These are phyloP conservation scores for Drosophila diplacantha DNA, from an alignment of 2,888 invertebrate species.

Conservation along the genomic window DNA sequence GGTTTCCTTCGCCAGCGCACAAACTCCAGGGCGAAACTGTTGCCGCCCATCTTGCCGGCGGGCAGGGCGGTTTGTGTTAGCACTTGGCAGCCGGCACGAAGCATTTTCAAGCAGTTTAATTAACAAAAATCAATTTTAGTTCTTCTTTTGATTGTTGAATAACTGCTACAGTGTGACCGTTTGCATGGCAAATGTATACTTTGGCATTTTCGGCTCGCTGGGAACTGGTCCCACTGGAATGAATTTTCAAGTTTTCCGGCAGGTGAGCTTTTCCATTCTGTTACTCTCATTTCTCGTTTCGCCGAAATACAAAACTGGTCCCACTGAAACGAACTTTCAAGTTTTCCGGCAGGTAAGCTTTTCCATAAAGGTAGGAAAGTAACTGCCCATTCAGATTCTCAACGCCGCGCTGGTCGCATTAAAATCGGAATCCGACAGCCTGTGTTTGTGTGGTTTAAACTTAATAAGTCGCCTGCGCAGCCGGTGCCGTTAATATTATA, in stretches of 20 bases:
- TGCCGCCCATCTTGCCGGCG: constrained; percentile 67
- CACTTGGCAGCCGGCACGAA: constrained; percentile 59
- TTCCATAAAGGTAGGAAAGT: constrained; percentile 20
- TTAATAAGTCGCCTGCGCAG: constrained; percentile 26
- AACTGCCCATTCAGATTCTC: constrained; percentile 17
- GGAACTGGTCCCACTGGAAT: too few species aligned
- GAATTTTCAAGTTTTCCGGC: too few species aligned
- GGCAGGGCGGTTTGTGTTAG: constrained; percentile 53
- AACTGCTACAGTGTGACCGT: constrained; percentile 11
- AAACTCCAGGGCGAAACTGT: constrained; percentile 72
- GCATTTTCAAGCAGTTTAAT: constrained; percentile 49
- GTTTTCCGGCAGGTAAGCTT: constrained; percentile 18
- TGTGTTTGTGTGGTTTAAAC: constrained; percentile 14
- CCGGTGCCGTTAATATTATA: constrained; percentile 14
- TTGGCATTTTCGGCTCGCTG: too few species aligned
- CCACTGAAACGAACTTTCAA: neutral
- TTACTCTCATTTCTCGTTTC: too few species aligned
- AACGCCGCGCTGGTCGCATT: constrained; percentile 25
- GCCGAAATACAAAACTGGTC: neutral
- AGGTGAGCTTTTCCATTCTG: too few species aligned
- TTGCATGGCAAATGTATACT: too few species aligned
- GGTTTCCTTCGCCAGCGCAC: constrained; percentile 85
- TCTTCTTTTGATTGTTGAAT: constrained; percentile 16
- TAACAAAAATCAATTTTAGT: constrained; percentile 13
- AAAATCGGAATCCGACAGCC: neutral